Base-by-base conservation (phyloP, 2,113 vertebrate genomes). In the Procavia capensis region DNA sequence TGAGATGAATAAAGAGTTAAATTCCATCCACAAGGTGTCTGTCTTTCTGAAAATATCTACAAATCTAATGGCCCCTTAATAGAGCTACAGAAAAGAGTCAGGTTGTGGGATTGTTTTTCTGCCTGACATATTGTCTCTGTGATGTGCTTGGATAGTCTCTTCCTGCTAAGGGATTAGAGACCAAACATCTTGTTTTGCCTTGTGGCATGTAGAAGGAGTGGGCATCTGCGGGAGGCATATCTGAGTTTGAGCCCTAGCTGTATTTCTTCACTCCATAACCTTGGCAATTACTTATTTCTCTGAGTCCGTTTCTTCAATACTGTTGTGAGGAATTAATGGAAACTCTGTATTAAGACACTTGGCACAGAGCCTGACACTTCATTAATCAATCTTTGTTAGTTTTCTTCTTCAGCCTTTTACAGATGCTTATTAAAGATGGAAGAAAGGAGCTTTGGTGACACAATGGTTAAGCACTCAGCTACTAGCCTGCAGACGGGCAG, bases 331-430 rank as follows among this genome's bases (percentile, higher is more conserved):
- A 89, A 83, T 95, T 91, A 72, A 47, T 43, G 34, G 24, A 91
- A 91, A 80, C 36, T 47, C 27, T 43, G 24, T 50, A 36, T 85
- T 70, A 59, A 57, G 54, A 25, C 17, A 13, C 70, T 84, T 86
- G 75, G 47, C 84, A 39, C 13, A 59, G 29, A 89, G 27, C 68
- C 41, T 87, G 84, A 43, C 47, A 61, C 47, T 57, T 61, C n/a
- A 57, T 63, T 78, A n/a, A 72, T 91, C 83, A 50, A 9, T 88
- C 74, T 14, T 94, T 76, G 41, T 86, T 83, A 57, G 64, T 43
- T 88, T 93, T 59, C 36, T 85, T 94, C 39, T 85, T 95, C 75
- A 89, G 39, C 89, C 43, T 92, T 93, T 72, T 85, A 47, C 43
- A 79, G 87, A 76, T 63, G 34, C 68, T 82, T 43, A 54, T 82